Conservation (phyloP, 2,888 invertebrate genomes). For the Bellardia bayeri region DNA sequence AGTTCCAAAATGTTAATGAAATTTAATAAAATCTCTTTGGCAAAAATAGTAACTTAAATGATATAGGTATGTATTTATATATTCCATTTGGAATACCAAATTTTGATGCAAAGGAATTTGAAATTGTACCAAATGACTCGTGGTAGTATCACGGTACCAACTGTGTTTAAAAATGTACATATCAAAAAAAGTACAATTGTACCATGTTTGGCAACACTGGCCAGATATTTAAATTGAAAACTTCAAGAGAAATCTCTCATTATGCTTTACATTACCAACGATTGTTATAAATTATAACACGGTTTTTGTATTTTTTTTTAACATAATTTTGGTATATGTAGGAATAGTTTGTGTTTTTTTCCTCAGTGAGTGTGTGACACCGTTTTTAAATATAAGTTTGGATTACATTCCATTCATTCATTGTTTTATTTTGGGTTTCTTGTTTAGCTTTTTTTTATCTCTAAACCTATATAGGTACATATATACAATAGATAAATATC, state of each 20-base stretch:
- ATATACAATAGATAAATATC: not conserved
- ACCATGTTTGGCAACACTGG: no score
- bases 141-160: no score
- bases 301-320: not conserved
- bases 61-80: no score
- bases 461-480: not conserved
- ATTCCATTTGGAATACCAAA: no score
- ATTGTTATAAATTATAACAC: not conserved
- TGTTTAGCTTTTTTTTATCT: not conserved
- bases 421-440: not conserved
- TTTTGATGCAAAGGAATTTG: no score
- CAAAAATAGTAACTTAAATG: no score
- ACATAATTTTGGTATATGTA: not conserved
- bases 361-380: conserved; percentile 1
- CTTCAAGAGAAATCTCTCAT: not conserved
- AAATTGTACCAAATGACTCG: no score
- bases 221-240: not conserved
- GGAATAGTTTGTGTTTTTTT: not conserved
- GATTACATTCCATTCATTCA: not conserved
- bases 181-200: no score
- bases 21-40: no score
- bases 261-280: not conserved
- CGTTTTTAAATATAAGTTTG: not conserved
- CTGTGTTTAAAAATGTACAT: no score
- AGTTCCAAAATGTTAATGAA: no score